These are phyloP conservation scores for Enteromius viviparus DNA, from an alignment of 2,797 vertebrate genomes.

Conservation along the genomic window DNA sequence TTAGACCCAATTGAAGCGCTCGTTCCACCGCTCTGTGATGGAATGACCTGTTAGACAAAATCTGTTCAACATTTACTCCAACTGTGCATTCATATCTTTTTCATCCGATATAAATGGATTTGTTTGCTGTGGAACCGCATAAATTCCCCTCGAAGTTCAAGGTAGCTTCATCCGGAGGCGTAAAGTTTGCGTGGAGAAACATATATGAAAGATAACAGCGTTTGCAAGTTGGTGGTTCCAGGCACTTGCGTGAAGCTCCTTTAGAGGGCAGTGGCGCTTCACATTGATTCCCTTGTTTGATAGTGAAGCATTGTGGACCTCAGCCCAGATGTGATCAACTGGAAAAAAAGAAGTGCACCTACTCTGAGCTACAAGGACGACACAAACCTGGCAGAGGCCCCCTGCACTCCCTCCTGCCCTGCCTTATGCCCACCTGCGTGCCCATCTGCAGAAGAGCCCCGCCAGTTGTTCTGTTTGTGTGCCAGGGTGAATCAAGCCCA, in stretches of 20 bases:
- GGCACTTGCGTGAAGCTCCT: constrained; percentile 63
- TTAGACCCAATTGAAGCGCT: constrained; percentile 32
- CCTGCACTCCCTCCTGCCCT: constrained; percentile 52
- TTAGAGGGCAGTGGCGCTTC: constrained; percentile 77
- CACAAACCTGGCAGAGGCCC: constrained; percentile 76
- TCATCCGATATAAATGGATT: constrained; percentile 25
- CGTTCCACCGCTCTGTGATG: constrained; percentile 26
- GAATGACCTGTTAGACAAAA: constrained; percentile 38
- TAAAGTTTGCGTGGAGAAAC: constrained; percentile 10
- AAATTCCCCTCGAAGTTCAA: constrained; percentile 6
- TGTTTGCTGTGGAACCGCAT: constrained; percentile 3
- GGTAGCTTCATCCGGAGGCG: not conserved
- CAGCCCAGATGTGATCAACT: constrained; percentile 75
- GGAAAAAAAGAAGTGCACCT: constrained; percentile 54
- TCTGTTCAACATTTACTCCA: constrained; percentile 29
- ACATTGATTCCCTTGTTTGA: constrained; percentile 53
- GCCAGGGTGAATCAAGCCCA: constrained; percentile 77
- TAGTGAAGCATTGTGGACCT: constrained; percentile 59
- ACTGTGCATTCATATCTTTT: constrained; percentile 14
- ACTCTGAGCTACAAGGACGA: constrained; percentile 67
- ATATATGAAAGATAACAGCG: not conserved
- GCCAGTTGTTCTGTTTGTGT: constrained; percentile 79
- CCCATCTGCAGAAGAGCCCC: constrained; percentile 78
- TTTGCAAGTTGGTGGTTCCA: constrained; percentile 8
- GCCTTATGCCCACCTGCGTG: constrained; percentile 78